Evolutionary conservation across 2,113 vertebrate genomes (phyloP), one percentile per base, ranked within the genome.

Genomic region (Pseudorhombus dupliciocellatus): DNA sequence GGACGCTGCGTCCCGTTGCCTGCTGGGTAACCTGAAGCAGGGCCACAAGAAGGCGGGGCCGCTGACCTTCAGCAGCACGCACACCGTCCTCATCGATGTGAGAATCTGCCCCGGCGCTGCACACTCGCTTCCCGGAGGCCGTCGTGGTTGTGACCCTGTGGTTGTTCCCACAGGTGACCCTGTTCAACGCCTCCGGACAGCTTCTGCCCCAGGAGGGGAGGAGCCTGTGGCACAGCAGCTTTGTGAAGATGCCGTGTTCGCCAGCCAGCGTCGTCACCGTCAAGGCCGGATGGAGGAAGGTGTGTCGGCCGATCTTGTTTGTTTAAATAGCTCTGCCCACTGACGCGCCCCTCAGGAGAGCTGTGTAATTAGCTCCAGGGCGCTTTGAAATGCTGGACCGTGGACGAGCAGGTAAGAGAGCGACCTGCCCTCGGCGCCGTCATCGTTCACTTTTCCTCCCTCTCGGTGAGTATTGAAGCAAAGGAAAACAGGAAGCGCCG

Each of bases 1-100:
- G 9, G 21, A 0, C 2, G 0, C 44, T 1, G 50, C 28, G 0
- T 74, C 22, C 0, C 60, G 46, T 50, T 50, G 61, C 28, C 15
- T 1, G 1, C 75, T 84, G 7, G 0, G 7, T 0, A 16, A 80
- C 0, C 61, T 90, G 70, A 88, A 77, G 70, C 70, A 0, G 14
- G 55, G 66, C 46, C 1, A 24, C 4, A 4, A 7, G 15, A 3
- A 48, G 2, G 69, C 80, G 65, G 75, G 42, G 0, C 3, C 0
- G 0, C 70, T 93, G 62, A 5, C 0, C 0, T 59, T 34, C 52
- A 24, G 11, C 34, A 0, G 0, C 1, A 11, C 14, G 0, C 90
- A 92, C 80, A 79, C 64, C 0, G 73, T 92, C 56, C 81, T 93
- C 20, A 14, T 93, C 28, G 21, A 93, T 11, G 93, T 93, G 80